These are phyloP conservation scores for Monopterus albus DNA, from an alignment of 2,113 vertebrate genomes.

Conservation along the genomic window DNA sequence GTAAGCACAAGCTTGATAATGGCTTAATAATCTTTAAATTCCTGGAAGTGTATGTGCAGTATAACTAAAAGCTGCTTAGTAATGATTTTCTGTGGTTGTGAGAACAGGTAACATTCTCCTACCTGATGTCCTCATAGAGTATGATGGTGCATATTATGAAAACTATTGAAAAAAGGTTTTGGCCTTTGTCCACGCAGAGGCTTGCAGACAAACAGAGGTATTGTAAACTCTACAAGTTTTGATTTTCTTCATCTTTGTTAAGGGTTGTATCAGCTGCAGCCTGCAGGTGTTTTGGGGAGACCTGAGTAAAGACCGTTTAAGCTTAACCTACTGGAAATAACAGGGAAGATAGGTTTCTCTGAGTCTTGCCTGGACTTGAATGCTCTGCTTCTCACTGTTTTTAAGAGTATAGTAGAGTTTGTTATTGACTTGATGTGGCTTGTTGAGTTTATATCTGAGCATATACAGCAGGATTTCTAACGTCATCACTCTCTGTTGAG, in stretches of 20 bases:
- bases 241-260: constrained; percentile 6
- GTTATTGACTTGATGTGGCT: constrained; percentile 6
- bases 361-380: constrained; percentile 44
- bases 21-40: not conserved
- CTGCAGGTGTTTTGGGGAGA: not conserved
- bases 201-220: not conserved
- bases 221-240: not conserved
- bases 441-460: not conserved
- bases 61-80: not conserved
- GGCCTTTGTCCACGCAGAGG: not conserved
- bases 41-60: not conserved
- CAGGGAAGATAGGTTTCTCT: not conserved
- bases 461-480: not conserved
- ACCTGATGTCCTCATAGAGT: not conserved
- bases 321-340: constrained; percentile 37
- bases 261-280: constrained; percentile 13
- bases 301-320: not conserved
- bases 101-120: not conserved
- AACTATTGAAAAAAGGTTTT: not conserved
- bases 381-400: not conserved
- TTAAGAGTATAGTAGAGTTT: not conserved
- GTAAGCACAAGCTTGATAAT: not conserved
- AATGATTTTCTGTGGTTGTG: constrained; percentile 1
- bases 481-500: too few relatives aligned
- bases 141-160: not conserved